Base-by-base conservation (phyloP, 1,140 invertebrate genomes). In the Drosophila malerkotliana region DNA sequence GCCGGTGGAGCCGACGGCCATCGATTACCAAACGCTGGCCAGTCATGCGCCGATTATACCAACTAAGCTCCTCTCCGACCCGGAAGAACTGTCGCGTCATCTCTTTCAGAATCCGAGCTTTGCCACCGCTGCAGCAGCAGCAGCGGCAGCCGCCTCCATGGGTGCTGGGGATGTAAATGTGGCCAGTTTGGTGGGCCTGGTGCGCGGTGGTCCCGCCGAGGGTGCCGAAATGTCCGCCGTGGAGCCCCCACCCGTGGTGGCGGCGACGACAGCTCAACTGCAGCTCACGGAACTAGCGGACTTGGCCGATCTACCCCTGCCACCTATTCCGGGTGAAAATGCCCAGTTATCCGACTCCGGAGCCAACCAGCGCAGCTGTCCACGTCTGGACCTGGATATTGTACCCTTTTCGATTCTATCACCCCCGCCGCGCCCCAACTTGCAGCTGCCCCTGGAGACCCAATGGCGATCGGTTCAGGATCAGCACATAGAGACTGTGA, bases 61-160 rank as follows among this genome's bases (percentile, higher is more conserved):
- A 57, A 97, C 96, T 48, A 96, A 96, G 91, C 93, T 97, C 55
- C 93, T 97, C 64, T 94, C 94, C 57, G 96, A 97, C 92, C 95
- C 96, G 9, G 96, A 97, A 90, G 95, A 96, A 84, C 93, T 97
- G 76, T 96, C 97, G 90, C 92, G 95, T 21, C 96, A 96, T 90
- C 93, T 97, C 37, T 93, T 96, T 68, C 95, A 96, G 79, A 94
- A 91, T 66, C 72, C 91, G 53, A 79, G 83, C 66, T 91, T 92
- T 58, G 79, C 87, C 59, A 85, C 82, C n/a, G 80, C 74, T 28
- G 63, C 68, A 63, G 52, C 66, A n/a, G 59, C 73, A 10, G 63
- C 58, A 21, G 61, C 48, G 28, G 37, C 75, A 18, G 79, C 85
- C 28, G 80, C 85, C 18, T 75, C 68, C 39, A 54, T 72, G n/a